Evolutionary conservation across 1,140 invertebrate genomes (phyloP).

Genomic region (Tribolium madens): DNA sequence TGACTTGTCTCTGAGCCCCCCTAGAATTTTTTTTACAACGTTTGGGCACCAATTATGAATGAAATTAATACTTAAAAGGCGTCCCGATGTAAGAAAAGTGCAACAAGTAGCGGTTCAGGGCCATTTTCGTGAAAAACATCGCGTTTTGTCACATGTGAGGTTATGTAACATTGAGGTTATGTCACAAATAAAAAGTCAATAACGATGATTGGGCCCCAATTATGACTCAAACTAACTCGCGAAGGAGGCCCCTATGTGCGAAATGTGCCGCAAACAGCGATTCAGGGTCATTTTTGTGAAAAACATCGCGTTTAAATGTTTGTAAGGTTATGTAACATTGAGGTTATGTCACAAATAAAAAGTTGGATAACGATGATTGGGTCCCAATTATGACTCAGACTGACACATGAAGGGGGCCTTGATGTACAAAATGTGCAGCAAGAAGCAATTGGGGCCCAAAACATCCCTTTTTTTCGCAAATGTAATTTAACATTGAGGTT

Average conservation of each 20-base stretch:
- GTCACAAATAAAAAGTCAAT: neutral
- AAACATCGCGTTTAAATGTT: neutral
- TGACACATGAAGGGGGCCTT: no score
- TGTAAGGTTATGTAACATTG: conserved; percentile 8
- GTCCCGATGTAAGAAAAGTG: conserved; percentile 74
- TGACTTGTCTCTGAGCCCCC: conserved; percentile 69
- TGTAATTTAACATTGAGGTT: no score
- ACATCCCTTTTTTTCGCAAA: no score
- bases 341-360: neutral
- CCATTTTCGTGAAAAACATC: neutral
- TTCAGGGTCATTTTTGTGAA: conserved; percentile 9
- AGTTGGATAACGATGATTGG: no score
- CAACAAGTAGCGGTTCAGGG: conserved; percentile 66
- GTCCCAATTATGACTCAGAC: no score
- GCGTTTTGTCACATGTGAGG: neutral
- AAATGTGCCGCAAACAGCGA: conserved; percentile 70
- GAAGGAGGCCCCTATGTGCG: conserved; percentile 76
- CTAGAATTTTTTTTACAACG: conserved; percentile 59
- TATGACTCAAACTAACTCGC: neutral
- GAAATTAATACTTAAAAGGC: conserved; percentile 68
- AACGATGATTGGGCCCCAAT: neutral
- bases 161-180: conserved; percentile 7
- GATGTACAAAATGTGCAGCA: no score
- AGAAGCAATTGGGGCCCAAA: no score
- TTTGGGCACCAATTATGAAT: neutral